Base-by-base conservation (phyloP, 2,797 vertebrate genomes). In the Urosaurus nigricauda region DNA sequence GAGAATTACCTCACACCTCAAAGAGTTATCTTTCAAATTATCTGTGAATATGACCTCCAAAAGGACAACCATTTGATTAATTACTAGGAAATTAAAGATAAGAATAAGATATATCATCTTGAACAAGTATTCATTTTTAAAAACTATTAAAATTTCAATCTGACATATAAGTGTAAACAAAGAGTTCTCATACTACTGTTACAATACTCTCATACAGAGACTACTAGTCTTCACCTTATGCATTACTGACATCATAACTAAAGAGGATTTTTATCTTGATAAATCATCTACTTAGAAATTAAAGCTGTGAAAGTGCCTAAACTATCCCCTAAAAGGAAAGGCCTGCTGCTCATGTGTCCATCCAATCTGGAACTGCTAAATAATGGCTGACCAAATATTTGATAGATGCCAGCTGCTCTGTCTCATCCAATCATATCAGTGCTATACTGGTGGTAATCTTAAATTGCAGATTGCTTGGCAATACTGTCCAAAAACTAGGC, bases 331-430 rank as follows among this genome's bases (percentile, higher is more conserved):
- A 73, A 24, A 65, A 53, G 17, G n/a, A 29, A 47, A 35, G 75
- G 43, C 12, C 65, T 79, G 53, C 53, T 60, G 65, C 43, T 85
- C 43, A 80, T 85, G 32, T 37, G 75, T 37, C 32, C 37, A 73
- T 47, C 65, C 65, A 84, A 11, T 43, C 70, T 29, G 32, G 24
- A 40, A 88, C 37, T 75, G 47, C 65, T 29, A 85, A 85, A 79
- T 35, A 84, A 84, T 58, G 40, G 74, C 26, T 88, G 63, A 74
- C 75, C 75, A 89, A 60, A 60, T 79, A 60, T 60, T 60, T 85
- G 87, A 89, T 65, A 75, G 68, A 70, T n/a, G 63, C 35, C 86
- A 88, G 82, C 51, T 89, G 75, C 75, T 89, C 32, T 53, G 40
- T 79, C 65, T 79, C 75, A 79, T 89, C 70, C 87, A 84, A 58